Evolutionary conservation across 2,113 vertebrate genomes (phyloP), one percentile per base, ranked within the genome.

Genomic region (Actinemys pallida): DNA sequence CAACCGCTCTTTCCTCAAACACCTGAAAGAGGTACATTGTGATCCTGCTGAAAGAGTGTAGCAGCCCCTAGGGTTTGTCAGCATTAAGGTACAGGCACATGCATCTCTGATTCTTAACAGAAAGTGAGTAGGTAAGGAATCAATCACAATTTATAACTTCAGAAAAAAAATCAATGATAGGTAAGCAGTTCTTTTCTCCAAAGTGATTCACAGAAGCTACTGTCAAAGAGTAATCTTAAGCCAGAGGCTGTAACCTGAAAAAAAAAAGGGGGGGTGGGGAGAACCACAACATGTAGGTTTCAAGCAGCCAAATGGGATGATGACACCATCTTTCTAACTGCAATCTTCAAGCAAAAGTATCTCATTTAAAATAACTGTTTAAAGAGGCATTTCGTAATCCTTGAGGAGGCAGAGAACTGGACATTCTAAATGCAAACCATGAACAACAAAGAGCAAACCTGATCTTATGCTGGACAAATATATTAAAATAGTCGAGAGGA

Each of bases 351-450:
- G 85, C 53, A 62, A 84, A 93, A 94, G 81, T 78, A 65, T n/a
- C 93, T 89, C 87, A 92, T 93, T 92, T 90, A 78, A 78, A 72
- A 78, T 47, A 78, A 92, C 93, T 94, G 95, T 81, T 92, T 45
- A 83, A 84, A 87, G n/a, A 93, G 42, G 86, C 59, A 52, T 80
- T 10, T 47, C 3, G 2, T 75, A 75, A 53, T 35, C 29, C 86
- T 87, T 56, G 53, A 90, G 47, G 20, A 0, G 1, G 35, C 45
- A 39, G 24, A 29, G 78, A 56, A 29, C 0, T 45, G 78, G 39
- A 76, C 53, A 11, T 72, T 90, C 11, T 47, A 65, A 84, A 93
- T 81, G 89, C 94, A 92, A 42, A 72, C n/a, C n/a, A 5, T 2
- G 25, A 47, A 10, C 1, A 0, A 72, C 1, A 59, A 54, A 92